phyloP scores from a whole-genome alignment of 2,113 vertebrate species.

The Panthera tigris region DNA sequence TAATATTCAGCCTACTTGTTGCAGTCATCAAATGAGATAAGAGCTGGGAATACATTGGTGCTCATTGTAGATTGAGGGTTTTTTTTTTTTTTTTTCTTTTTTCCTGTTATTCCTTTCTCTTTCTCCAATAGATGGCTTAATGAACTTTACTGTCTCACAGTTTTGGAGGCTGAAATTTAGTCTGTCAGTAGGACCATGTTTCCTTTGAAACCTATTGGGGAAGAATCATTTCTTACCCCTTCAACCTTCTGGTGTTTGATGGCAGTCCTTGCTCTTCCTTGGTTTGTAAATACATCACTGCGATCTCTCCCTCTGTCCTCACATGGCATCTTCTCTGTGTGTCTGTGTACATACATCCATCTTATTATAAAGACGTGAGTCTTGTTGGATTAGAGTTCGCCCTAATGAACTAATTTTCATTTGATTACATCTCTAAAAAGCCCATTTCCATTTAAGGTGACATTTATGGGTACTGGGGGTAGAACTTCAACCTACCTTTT shows the following conservation, averaged over 20 bases:
- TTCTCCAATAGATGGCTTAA: neutral
- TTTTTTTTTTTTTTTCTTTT: neutral
- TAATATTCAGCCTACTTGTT: neutral
- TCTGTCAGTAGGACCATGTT: neutral
- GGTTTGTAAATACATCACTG: neutral
- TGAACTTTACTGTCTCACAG: neutral
- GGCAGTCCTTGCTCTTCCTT: neutral
- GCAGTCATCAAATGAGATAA: neutral
- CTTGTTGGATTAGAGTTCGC: neutral
- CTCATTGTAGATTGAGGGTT: neutral
- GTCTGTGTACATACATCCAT: neutral
- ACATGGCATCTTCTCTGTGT: neutral
- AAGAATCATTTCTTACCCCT: neutral
- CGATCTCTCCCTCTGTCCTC: neutral
- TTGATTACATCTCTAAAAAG: neutral
- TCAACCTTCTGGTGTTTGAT: neutral
- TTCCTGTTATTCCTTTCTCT: neutral
- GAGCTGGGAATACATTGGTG: neutral
- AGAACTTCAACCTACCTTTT: neutral
- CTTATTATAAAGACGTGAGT: neutral
- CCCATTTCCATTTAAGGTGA: neutral
- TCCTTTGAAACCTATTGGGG: neutral
- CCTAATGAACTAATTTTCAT: neutral
- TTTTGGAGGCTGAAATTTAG: slow-evolving; percentile 16
- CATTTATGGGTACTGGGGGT: neutral